phyloP scores from a whole-genome alignment of 2,888 invertebrate genomes.

The Poecilus cupreus region DNA sequence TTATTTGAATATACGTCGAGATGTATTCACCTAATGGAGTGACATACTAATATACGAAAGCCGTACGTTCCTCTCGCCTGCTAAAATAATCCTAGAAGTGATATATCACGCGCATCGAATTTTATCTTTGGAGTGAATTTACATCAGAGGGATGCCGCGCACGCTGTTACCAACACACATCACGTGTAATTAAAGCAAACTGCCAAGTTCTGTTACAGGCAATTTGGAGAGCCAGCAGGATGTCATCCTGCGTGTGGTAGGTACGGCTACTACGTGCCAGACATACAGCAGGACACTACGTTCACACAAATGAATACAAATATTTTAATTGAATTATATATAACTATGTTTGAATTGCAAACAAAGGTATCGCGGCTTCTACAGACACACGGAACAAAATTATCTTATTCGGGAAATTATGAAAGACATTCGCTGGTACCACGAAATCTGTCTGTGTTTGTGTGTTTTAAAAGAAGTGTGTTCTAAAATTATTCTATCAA shows the following conservation, averaged over 20 bases:
- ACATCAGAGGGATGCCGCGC: neutral
- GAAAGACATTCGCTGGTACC: too few species aligned
- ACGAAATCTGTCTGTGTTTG: too few species aligned
- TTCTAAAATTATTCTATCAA: too few species aligned
- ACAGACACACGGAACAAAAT: too few species aligned
- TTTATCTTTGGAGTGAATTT: neutral
- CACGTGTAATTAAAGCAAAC: slow-evolving; percentile 40
- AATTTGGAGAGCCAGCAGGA: slow-evolving; percentile 15
- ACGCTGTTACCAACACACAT: neutral
- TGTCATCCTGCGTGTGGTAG: neutral
- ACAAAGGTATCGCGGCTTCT: neutral
- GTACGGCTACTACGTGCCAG: neutral
- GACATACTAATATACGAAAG: too few species aligned
- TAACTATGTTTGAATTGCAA: neutral
- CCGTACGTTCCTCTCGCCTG: neutral
- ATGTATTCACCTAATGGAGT: too few species aligned
- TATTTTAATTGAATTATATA: slow-evolving; percentile 30
- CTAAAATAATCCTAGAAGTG: too few species aligned
- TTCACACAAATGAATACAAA: slow-evolving; percentile 7
- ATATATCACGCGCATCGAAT: neutral
- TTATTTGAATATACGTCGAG: too few species aligned
- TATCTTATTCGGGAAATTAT: too few species aligned
- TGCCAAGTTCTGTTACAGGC: slow-evolving; percentile 38
- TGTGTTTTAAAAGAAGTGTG: too few species aligned
- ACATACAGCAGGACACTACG: slow-evolving; percentile 5